phyloP scores from a whole-genome alignment of 1,140 invertebrate genomes.

The Sinella curviseta region DNA sequence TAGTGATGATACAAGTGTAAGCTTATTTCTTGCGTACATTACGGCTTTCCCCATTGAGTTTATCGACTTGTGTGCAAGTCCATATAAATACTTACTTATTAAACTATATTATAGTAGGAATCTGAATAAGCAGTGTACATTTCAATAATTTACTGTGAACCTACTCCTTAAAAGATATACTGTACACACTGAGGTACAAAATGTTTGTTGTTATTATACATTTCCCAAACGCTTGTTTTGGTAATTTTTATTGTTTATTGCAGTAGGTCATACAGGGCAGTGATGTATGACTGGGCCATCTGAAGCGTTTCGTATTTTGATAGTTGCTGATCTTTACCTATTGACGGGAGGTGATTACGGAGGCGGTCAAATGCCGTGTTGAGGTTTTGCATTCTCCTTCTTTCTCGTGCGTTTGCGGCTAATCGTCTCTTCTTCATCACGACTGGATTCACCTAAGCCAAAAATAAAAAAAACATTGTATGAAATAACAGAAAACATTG shows the following conservation, averaged over 20 bases:
- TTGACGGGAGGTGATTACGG: conserved; percentile 80
- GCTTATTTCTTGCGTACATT: neutral
- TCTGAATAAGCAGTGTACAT: too few species aligned
- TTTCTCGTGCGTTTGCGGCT: conserved; percentile 89
- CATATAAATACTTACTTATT: neutral
- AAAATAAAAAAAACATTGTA: neutral
- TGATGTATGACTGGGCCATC: conserved; percentile 95
- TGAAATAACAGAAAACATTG: neutral
- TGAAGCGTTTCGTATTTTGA: conserved; percentile 96
- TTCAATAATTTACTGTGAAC: too few species aligned
- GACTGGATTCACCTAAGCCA: conserved; percentile 65
- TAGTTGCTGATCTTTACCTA: conserved; percentile 85
- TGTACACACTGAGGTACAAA: neutral
- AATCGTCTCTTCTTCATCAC: conserved; percentile 77
- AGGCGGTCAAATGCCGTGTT: conserved; percentile 91
- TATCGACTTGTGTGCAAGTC: neutral
- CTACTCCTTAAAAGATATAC: too few species aligned
- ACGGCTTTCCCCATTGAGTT: neutral
- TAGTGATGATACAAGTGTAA: too few species aligned
- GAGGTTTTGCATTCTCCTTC: conserved; percentile 88
- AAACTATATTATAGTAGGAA: neutral
- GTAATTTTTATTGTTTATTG: too few species aligned
- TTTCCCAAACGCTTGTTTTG: too few species aligned
- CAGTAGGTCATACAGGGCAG: conserved; percentile 81
- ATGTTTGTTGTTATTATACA: too few species aligned